Base-by-base conservation (phyloP, 1,140 invertebrate species). In the Hycleus phaleratus region DNA sequence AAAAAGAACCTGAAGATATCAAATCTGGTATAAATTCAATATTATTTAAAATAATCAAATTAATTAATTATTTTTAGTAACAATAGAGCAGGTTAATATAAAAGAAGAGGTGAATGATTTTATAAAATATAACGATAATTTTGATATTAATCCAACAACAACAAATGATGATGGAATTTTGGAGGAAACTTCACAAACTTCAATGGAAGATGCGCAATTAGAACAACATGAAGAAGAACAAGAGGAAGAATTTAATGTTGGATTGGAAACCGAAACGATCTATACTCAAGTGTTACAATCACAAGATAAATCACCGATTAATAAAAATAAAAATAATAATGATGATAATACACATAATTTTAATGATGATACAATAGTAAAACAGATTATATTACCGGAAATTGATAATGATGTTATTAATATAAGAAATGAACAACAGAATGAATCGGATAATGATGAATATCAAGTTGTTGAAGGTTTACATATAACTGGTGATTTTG, bases 401-500 rank as follows among this genome's bases (percentile, higher is more conserved):
- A 42, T 42, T 42, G 9, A 42, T n/a, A 42, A n/a, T n/a, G 9
- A n/a, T 11, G 10, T 8, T 42, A 3, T 4, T n/a, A 11, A 42
- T 42, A 9, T 38, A 9, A 47, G 1, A 39, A 32, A 45, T 2
- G 55, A 59, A 25, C 56, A 63, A 49, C 59, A 11, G 40, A 42
- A 57, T 49, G 58, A 63, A 42, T 60, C 58, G 0, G 58, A 60
- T 46, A 52, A 49, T 18, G 53, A 60, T n/a, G 61, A 65, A 24
- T 67, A 63, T 56, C 49, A 67, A 39, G 58, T 63, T 25, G 61
- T 62, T 2, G 63, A 65, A 40, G 57, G 63, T 9, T 11, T 63
- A 8, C 63, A 60, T 39, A 59, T 65, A 12, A 63, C 63, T 46
- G 66, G 61, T 47, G 62, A 65, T 38, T 43, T 18, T n/a, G 53